Percentiles rank a stretch among this genome's conserved stretches.
phyloP scores from a whole-genome alignment of 2,888 invertebrate species.

The Drosophila rellima region DNA sequence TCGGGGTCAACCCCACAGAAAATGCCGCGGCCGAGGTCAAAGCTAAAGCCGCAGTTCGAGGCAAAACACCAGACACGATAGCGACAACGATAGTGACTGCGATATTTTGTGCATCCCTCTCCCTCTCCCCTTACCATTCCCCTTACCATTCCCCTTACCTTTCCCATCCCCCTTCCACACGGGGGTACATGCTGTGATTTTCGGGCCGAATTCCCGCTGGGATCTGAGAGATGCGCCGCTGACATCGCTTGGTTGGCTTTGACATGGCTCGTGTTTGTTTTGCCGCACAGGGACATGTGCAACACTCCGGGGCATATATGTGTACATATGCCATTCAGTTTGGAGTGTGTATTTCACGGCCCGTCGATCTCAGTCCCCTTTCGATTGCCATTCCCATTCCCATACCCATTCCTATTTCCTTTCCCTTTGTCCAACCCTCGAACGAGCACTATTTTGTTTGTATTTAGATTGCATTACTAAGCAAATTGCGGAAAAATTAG shows the following conservation, averaged over 20 bases:
- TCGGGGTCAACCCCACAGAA: constrained; percentile 46
- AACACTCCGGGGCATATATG: constrained; percentile 79
- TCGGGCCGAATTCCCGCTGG: constrained; percentile 82
- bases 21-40: constrained; percentile 7
- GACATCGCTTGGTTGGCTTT: constrained; percentile 67
- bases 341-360: constrained; percentile 78
- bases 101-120: constrained; percentile 6
- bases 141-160: too few relatives aligned
- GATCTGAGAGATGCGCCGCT: constrained; percentile 79
- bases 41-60: constrained; percentile 29
- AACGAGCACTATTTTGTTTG: constrained; percentile 70
- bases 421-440: constrained; percentile 44
- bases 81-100: constrained; percentile 11
- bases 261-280: constrained; percentile 76
- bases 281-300: constrained; percentile 82
- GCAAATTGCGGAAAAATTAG: constrained; percentile 87
- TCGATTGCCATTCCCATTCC: background rate
- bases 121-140: background rate
- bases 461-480: constrained; percentile 86
- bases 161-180: constrained; percentile 2
- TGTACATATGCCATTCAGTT: constrained; percentile 75
- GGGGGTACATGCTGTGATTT: constrained; percentile 76
- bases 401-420: background rate
- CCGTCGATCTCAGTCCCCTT: constrained; percentile 61
- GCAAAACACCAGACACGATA: constrained; percentile 43